Base-by-base conservation (phyloP, 2,888 invertebrate species). In the Leptinotarsa haldemani region DNA sequence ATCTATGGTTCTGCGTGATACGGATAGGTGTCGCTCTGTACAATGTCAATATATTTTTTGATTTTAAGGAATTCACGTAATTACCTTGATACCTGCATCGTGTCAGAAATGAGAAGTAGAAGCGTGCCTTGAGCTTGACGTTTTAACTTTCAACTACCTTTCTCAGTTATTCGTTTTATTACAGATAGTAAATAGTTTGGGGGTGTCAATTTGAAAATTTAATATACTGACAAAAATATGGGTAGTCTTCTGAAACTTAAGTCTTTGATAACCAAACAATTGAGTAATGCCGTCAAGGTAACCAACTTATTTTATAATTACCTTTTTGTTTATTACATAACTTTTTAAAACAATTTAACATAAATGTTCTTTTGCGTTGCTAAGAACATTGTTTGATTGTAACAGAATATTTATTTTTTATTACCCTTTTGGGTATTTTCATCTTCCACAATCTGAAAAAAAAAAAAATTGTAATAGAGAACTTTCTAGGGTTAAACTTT, bases 221-320 rank as follows among this genome's bases (percentile, higher is more conserved):
- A 61, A n/a, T 61, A 30, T 25, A 9, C 16, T 30, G 61, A 12
- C 5, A 40, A 61, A 61, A 61, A 61, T 61, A 61, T 61, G 61
- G 30, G 30, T n/a, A 61, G 30, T 61, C n/a, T 61, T 25, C n/a
- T 61, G n/a, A 61, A 61, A 61, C n/a, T 61, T 0, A 30, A 61
- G 40, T 61, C 61, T 18, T 9, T 61, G 7, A 16, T 61, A n/a
- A 61, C 61, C n/a, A 61, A 61, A 40, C 25, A 61, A 25, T 1
- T 61, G 61, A 61, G 12, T 25, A 40, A 61, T 61, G 61, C n/a
- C 15, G 30, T 40, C 18, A 61, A 61, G 61, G 61, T 61, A 61
- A 61, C 7, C 3, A 30, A 61, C 16, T 61, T n/a, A 30, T 16
- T 15, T 25, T 61, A 16, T 7, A 61, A 61, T 30, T 15, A 56